These are phyloP conservation scores for Amphipoea lucens DNA, from an alignment of 2,888 invertebrate genomes.

Conservation along the genomic window DNA sequence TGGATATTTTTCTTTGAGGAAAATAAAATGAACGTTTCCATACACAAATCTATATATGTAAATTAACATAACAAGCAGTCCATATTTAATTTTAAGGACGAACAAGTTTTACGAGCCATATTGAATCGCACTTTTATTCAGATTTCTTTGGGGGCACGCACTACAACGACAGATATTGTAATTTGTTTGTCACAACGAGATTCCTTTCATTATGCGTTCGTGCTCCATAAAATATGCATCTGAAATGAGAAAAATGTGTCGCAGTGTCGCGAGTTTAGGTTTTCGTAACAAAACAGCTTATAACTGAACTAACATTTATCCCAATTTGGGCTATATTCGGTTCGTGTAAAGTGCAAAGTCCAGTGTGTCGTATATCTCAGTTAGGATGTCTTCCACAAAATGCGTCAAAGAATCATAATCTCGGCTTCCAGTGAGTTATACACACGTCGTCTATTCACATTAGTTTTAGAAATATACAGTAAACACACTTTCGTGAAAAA, in stretches of 20 bases:
- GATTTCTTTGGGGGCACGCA: conserved; percentile 69
- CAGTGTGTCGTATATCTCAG: conserved; percentile 12
- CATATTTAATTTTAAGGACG: conserved; percentile 61
- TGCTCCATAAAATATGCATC: conserved; percentile 89
- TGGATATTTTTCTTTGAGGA: conserved; percentile 25
- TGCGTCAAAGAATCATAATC: conserved; percentile 84
- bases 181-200: conserved; percentile 84
- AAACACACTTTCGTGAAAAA: conserved; percentile 72
- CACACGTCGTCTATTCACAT: conserved; percentile 84
- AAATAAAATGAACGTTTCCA: conserved; percentile 36
- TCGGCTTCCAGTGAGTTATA: conserved; percentile 81
- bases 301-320: conserved; percentile 23
- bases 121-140: conserved; percentile 63
- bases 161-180: conserved; percentile 79
- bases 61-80: conserved; percentile 58
- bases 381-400: conserved; percentile 62
- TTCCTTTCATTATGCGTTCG: conserved; percentile 87
- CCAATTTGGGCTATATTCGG: conserved; percentile 60
- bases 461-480: conserved; percentile 86
- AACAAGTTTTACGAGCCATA: conserved; percentile 57
- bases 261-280: conserved; percentile 77
- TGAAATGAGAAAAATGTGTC: conserved; percentile 89
- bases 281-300: conserved; percentile 57
- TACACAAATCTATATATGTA: conserved; percentile 46
- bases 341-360: conserved; percentile 63